Conservation (phyloP, 1,140 invertebrate species). For the Hestina assimilis region DNA sequence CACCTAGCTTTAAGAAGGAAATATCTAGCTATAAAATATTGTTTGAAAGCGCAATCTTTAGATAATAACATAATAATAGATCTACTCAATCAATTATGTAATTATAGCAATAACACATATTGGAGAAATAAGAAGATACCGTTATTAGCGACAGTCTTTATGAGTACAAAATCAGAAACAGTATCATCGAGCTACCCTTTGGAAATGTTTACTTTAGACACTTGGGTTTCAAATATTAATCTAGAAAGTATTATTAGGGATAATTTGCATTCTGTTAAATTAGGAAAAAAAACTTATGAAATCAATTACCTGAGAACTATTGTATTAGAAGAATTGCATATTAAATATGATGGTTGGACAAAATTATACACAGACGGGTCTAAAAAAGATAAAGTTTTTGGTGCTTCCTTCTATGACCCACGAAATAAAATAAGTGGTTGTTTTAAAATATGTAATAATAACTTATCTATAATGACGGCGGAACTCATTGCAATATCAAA, state of each 20-base stretch:
- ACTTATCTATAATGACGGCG: conserved; percentile 9
- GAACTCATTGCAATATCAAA: conserved; percentile 7
- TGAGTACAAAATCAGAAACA: neutral
- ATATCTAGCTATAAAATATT: conserved; percentile 24
- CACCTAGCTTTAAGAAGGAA: conserved; percentile 21
- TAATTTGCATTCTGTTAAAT: neutral
- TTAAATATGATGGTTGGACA: conserved; percentile 1
- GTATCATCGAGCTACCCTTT: neutral
- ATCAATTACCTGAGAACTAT: neutral
- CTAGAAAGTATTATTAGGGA: neutral
- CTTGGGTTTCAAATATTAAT: conserved; percentile 19
- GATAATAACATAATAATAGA: conserved; percentile 1
- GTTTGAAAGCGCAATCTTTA: conserved; percentile 14
- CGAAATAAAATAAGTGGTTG: conserved; percentile 2
- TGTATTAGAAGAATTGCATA: neutral
- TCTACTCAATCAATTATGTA: neutral
- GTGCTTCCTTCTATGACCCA: neutral
- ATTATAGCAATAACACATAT: neutral
- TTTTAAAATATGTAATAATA: conserved; percentile 1
- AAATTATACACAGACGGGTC: conserved; percentile 4
- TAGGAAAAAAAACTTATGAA: neutral
- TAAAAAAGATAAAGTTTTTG: neutral
- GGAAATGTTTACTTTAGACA: conserved; percentile 23
- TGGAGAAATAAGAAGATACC: conserved; percentile 1
- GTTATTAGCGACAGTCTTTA: conserved; percentile 5